These are phyloP conservation scores for Centropus bengalensis DNA, from an alignment of 2,113 vertebrate species.

Conservation along the genomic window DNA sequence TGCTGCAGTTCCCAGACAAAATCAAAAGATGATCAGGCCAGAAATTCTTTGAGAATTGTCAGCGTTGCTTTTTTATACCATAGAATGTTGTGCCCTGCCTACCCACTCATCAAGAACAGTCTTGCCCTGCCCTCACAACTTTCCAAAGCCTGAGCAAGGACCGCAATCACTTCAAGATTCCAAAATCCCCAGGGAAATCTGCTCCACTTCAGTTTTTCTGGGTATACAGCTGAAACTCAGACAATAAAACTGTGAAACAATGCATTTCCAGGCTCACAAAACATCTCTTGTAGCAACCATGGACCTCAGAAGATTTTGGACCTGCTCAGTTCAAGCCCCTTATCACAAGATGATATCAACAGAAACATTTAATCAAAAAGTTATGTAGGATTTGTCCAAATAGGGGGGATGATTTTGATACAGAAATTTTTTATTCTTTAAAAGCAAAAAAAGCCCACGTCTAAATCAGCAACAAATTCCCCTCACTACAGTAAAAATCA, in stretches of 20 bases:
- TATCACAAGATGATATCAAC: background rate
- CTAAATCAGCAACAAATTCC: background rate
- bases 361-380: background rate
- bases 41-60: background rate
- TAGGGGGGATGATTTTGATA: background rate
- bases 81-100: background rate
- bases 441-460: background rate
- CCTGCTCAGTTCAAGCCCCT: background rate
- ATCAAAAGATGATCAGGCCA: background rate
- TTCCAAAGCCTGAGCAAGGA: background rate
- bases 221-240: background rate
- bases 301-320: background rate
- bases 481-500: constrained; percentile 6
- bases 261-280: background rate
- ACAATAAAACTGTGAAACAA: background rate
- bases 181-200: background rate
- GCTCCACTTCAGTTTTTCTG: background rate
- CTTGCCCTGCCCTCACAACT: background rate
- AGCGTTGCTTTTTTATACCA: background rate
- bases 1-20: background rate
- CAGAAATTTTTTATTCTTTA: constrained; percentile 20
- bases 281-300: background rate
- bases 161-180: background rate
- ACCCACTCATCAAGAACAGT: background rate
- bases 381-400: background rate